phyloP scores from a whole-genome alignment of 1,140 invertebrate genomes.

The Ostrea denselamellosa region DNA sequence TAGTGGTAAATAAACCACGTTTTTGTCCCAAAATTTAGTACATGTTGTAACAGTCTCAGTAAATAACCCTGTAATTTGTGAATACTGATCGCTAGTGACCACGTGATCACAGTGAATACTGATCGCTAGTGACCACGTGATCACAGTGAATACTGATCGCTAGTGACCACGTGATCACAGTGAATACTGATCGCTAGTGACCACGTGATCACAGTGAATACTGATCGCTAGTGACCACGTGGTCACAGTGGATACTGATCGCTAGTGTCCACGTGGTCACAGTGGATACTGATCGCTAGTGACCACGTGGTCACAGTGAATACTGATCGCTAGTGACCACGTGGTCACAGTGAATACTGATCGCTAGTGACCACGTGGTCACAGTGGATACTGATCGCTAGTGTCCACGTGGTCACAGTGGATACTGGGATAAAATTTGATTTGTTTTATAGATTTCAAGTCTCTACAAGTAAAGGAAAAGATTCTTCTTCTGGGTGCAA shows the following conservation, averaged over 20 bases:
- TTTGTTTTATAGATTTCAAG: slow-evolving; percentile 37
- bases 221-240: not conserved
- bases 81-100: no score
- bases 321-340: not conserved
- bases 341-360: not conserved
- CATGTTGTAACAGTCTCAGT: no score
- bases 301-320: not conserved
- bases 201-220: not conserved
- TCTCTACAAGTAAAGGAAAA: slow-evolving; percentile 46
- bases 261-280: no score
- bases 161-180: no score
- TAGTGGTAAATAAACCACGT: no score
- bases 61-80: no score
- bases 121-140: no score
- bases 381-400: no score
- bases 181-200: not conserved
- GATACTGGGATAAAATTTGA: not conserved
- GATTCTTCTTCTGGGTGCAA: slow-evolving; percentile 47
- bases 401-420: not conserved
- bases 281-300: not conserved
- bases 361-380: no score
- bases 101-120: not conserved
- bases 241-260: not conserved
- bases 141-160: not conserved
- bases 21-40: no score